Percentiles rank a stretch among this genome's conserved stretches.
Evolutionary conservation across 2,797 vertebrate species (phyloP).

Genomic region (Pelochelys cantorii): DNA sequence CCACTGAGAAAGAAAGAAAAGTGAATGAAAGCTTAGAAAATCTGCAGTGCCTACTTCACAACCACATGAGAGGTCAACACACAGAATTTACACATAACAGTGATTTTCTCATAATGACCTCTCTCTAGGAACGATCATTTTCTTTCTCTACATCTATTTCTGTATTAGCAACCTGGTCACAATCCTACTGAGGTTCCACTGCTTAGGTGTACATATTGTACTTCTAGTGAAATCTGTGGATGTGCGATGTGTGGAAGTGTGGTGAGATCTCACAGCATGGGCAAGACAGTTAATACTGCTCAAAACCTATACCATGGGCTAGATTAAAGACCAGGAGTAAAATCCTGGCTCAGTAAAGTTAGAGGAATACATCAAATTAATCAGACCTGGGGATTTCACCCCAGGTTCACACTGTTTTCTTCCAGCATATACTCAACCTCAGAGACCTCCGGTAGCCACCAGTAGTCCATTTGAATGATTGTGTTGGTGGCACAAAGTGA

Average conservation of each 20-base stretch:
- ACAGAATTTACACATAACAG: conserved; percentile 35
- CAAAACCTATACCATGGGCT: neutral
- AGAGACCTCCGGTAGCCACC: neutral
- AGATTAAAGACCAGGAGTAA: neutral
- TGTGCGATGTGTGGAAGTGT: no score
- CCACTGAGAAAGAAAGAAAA: neutral
- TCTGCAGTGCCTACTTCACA: conserved; percentile 14
- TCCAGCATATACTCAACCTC: neutral
- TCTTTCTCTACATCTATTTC: neutral
- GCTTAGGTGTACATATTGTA: neutral
- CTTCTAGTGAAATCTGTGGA: neutral
- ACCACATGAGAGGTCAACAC: neutral
- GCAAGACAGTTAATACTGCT: neutral
- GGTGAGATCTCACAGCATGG: neutral
- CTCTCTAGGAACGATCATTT: neutral
- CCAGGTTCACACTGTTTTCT: neutral
- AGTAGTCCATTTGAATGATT: neutral
- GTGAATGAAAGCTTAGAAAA: conserved; percentile 36
- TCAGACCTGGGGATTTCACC: neutral
- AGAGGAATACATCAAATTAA: neutral
- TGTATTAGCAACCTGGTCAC: conserved; percentile 17
- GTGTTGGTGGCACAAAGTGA: neutral
- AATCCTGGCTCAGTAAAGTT: neutral
- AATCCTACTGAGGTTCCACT: neutral
- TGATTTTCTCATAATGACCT: conserved; percentile 27